These are phyloP conservation scores for Heliconius nattereri DNA, from an alignment of 1,140 invertebrate genomes.

Conservation along the genomic window DNA sequence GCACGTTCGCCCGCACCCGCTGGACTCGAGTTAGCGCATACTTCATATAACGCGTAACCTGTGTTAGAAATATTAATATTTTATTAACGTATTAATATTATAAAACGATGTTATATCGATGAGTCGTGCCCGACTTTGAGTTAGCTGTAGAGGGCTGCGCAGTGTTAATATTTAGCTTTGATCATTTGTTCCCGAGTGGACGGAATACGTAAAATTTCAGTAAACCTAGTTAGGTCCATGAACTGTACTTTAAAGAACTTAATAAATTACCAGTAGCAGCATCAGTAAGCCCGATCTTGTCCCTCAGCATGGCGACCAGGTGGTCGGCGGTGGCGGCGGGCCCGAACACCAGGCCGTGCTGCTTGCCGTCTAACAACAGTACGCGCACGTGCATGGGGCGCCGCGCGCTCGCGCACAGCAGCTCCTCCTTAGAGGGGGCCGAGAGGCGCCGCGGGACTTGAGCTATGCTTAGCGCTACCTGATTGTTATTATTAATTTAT, in stretches of 20 bases:
- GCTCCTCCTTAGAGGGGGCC: conserved; percentile 96
- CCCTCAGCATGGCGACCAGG: conserved; percentile 93
- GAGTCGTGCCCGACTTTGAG: too few relatives aligned
- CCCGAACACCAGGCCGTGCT: conserved; percentile 97
- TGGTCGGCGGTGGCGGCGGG: conserved; percentile 96
- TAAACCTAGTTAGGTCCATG: too few relatives aligned
- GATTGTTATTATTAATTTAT: not conserved
- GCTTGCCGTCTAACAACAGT: conserved; percentile 96
- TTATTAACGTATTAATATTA: too few relatives aligned
- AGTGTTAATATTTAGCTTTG: too few relatives aligned
- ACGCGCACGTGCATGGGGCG: conserved; percentile 95
- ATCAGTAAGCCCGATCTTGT: conserved; percentile 94
- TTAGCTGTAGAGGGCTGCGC: too few relatives aligned
- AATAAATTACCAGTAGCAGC: conserved; percentile 84
- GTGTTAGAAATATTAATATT: conserved; percentile 19
- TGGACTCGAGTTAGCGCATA: conserved; percentile 80
- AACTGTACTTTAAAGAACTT: too few relatives aligned
- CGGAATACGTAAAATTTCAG: too few relatives aligned
- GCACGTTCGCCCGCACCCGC: conserved; percentile 90
- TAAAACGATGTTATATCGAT: too few relatives aligned
- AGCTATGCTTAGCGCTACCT: conserved; percentile 92
- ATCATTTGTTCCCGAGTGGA: too few relatives aligned
- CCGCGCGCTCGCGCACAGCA: conserved; percentile 95
- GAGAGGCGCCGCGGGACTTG: conserved; percentile 93
- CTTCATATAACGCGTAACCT: conserved; percentile 91